Evolutionary conservation across 2,888 invertebrate genomes (phyloP).

Genomic region (Melieria crassipennis): DNA sequence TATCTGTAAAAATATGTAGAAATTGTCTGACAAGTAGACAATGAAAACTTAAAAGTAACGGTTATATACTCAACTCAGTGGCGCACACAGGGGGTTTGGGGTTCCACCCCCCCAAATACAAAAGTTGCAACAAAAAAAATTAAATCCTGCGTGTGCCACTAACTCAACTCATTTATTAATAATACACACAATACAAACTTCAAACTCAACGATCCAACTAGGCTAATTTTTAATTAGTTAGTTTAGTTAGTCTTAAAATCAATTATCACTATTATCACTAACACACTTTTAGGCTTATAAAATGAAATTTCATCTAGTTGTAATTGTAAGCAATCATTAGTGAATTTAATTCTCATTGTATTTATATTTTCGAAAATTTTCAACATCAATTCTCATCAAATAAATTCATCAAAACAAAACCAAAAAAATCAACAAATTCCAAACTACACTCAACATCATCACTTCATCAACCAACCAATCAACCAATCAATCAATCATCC

Average conservation of each 20-base stretch:
- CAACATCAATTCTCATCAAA: not conserved
- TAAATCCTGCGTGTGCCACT: no score
- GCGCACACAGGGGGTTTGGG: no score
- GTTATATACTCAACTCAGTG: no score
- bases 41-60: no score
- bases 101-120: no score
- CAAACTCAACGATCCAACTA: no score
- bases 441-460: slow-evolving; percentile 30
- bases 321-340: slow-evolving; percentile 5
- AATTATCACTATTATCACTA: slow-evolving; percentile 10
- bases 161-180: no score
- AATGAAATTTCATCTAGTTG: no score
- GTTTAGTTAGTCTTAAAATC: not conserved
- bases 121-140: no score
- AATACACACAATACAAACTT: no score
- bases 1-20: no score
- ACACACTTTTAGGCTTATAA: slow-evolving; percentile 34
- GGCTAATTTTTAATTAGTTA: not conserved
- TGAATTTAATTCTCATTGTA: slow-evolving; percentile 9
- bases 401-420: not conserved
- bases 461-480: slow-evolving; percentile 30
- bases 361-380: slow-evolving; percentile 24
- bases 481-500: slow-evolving; percentile 35
- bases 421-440: slow-evolving; percentile 12
- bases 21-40: no score